Evolutionary conservation across 2,888 invertebrate species (phyloP), one percentile per base, ranked within the genome.

Genomic region (Copidosoma aretas): DNA sequence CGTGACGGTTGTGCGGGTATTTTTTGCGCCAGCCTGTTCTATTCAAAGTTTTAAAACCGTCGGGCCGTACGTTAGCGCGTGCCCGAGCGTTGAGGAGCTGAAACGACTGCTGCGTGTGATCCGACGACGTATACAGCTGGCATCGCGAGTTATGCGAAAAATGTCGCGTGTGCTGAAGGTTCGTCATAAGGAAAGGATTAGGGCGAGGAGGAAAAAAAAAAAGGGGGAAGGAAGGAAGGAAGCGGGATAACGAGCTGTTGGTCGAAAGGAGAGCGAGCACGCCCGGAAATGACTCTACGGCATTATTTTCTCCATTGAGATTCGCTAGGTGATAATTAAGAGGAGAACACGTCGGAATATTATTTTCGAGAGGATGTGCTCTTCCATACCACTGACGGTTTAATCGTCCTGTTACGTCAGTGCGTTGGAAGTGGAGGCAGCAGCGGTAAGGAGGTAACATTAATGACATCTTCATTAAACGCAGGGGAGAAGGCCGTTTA

Each of bases 31-130:
- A 3, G 43, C 43, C 3, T 3, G 4, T 73, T 73, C 32, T 8
- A 32, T 32, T 32, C 32, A 32, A 32, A 32, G 32, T 32, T 8
- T n/a, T 32, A 32, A 32, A 32, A 32, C 8, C 74, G 17, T 39
- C 52, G 51, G 73, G 75, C 74, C 67, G 76, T 79, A 78, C 76
- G 78, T 79, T 78, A 79, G 43, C 76, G 67, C 75, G 75, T 60
- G 62, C 62, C 62, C n/a, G 19, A 24, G 54, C 54, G 65, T 59
- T 62, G 63, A 66, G 56, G 51, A 63, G 70, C 58, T 61, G 74
- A 73, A 77, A 77, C 79, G 79, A 73, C 75, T 73, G 74, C 74
- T 17, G 49, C 51, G 25, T 21, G 32, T 21, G 49, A 53, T 67
- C 51, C 51, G 15, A n/a, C n/a, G n/a, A n/a, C n/a, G n/a, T n/a